Evolutionary conservation across 2,113 vertebrate genomes (phyloP), one percentile per base, ranked within the genome.

Genomic region (Tylochromis polylepis): DNA sequence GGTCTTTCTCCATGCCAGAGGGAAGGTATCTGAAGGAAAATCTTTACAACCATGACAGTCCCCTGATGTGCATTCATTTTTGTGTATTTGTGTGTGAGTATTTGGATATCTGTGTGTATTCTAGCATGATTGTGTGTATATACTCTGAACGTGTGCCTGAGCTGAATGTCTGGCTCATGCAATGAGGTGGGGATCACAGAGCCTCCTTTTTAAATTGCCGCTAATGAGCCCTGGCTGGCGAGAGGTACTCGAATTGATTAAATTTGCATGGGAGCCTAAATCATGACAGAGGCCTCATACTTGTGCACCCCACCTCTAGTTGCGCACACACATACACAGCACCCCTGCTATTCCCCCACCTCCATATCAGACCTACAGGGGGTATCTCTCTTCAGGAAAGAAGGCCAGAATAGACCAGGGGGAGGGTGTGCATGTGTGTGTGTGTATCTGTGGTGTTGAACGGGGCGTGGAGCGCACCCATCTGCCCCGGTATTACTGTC

Each of bases 171-270:
- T 93, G 93, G 87, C 85, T 94, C 91, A 89, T 95, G 94, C 87
- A 84, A 78, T 80, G 91, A 96, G 93, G 93, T 94, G 91, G 93
- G 94, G 95, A 96, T 96, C 96, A 95, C 94, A 94, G 92, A 95
- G 93, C 94, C 95, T 93, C 93, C 95, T 95, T 94, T 95, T 96
- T 94, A 96, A 96, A 96, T 96, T 96, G 95, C 94, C 56, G 90
- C 95, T 97, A 97, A 96, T 97, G 96, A 97, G 96, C 93, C 95
- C 95, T 95, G 95, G 95, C 94, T 95, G 95, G 94, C 87, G 91
- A 96, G 96, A 96, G 95, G 94, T 95, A 96, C 96, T 97, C 91
- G 92, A 96, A 97, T 96, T 97, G 96, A 97, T 97, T 97, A 97
- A 97, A 97, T 97, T 97, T 96, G 96, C 96, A 97, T 97, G 93